phyloP scores from a whole-genome alignment of 2,113 vertebrate species.

The Isurus oxyrinchus region DNA sequence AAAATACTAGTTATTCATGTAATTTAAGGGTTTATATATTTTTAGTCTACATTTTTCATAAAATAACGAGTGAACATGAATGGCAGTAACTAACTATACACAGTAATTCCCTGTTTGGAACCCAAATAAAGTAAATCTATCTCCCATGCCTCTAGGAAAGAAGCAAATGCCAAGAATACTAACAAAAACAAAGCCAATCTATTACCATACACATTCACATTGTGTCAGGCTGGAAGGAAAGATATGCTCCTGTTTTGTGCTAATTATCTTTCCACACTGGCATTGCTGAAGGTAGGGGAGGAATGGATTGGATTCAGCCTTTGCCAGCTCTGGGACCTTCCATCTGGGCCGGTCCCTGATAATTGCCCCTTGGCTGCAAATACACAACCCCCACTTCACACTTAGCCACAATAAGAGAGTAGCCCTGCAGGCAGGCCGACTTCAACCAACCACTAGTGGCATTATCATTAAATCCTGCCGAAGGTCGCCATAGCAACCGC shows the following conservation, averaged over 20 bases:
- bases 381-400: conserved; percentile 62
- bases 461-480: conserved; percentile 91
- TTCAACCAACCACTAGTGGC: conserved; percentile 76
- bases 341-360: conserved; percentile 64
- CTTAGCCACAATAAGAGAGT: conserved; percentile 66
- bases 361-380: conserved; percentile 67
- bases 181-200: conserved; percentile 37
- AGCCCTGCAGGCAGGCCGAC: conserved; percentile 79
- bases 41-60: neutral
- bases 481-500: conserved; percentile 94
- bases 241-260: conserved; percentile 36
- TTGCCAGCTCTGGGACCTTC: conserved; percentile 57
- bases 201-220: conserved; percentile 34
- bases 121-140: conserved; percentile 25
- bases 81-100: conserved; percentile 25
- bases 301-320: conserved; percentile 40
- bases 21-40: conserved; percentile 21
- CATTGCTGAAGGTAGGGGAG: conserved; percentile 31
- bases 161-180: conserved; percentile 35
- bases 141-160: conserved; percentile 19
- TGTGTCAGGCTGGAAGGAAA: conserved; percentile 37
- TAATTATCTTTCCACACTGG: conserved; percentile 35
- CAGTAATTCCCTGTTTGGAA: conserved; percentile 22
- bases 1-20: neutral
- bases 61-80: conserved; percentile 3